Percentiles rank a stretch among this genome's conserved stretches.
Conservation (phyloP, 2,113 vertebrate species). For the Mesitornis unicolor region DNA sequence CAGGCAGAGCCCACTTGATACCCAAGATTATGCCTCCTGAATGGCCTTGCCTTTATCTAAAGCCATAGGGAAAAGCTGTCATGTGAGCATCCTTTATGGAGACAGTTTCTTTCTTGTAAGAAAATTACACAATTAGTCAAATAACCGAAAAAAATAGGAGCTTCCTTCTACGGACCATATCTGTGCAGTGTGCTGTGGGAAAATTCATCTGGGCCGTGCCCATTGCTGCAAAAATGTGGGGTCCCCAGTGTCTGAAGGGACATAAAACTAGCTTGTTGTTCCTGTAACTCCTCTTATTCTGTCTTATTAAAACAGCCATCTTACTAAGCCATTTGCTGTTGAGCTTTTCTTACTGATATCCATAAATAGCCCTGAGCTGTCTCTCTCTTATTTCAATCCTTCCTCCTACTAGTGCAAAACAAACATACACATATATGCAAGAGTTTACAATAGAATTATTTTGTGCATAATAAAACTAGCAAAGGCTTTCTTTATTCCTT, state of each 20-base stretch:
- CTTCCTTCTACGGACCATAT: neutral
- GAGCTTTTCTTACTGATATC: neutral
- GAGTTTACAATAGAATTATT: neutral
- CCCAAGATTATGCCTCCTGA: fast-evolving
- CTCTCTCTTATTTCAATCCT: neutral
- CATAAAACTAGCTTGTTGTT: neutral
- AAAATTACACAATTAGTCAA: neutral
- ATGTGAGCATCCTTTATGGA: neutral
- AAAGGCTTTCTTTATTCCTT: neutral
- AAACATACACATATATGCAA: neutral
- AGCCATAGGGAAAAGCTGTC: neutral
- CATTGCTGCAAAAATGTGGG: neutral
- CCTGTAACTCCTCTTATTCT: neutral
- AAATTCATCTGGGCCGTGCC: neutral
- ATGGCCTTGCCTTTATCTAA: neutral
- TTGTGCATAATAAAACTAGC: neutral
- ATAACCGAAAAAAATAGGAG: neutral
- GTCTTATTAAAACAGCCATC: neutral
- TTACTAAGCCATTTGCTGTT: neutral
- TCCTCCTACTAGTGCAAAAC: neutral
- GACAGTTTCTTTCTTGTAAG: neutral
- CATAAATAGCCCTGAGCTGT: neutral
- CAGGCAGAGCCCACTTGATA: fast-evolving
- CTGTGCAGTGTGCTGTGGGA: neutral
- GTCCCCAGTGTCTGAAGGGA: neutral